A percentile compares a stretch with the other conserved stretches of the same genome.
phyloP scores from a whole-genome alignment of 2,888 invertebrate species.

The Molorchus minor region DNA sequence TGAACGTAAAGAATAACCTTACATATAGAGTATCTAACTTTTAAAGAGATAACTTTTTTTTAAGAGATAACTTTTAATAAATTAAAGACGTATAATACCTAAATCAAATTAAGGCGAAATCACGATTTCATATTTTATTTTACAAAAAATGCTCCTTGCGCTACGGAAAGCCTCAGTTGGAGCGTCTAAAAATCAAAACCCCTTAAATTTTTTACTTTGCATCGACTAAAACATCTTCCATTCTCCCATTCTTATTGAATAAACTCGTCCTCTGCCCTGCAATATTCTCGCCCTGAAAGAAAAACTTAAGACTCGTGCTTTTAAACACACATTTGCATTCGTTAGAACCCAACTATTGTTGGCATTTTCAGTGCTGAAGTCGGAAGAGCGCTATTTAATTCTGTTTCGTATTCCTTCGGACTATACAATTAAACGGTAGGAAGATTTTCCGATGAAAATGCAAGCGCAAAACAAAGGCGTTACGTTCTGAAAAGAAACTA shows the following conservation, averaged over 20 bases:
- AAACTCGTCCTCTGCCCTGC: not conserved
- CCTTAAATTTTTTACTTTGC: not conserved
- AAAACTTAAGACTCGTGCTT: not conserved
- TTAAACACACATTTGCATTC: constrained; percentile 20
- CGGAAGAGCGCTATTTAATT: constrained; percentile 9
- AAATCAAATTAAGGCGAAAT: too few relatives aligned
- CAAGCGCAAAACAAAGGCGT: not conserved
- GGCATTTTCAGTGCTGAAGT: constrained; percentile 8
- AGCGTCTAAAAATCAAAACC: not conserved
- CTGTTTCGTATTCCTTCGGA: constrained; percentile 11
- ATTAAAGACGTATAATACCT: too few relatives aligned
- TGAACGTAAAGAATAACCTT: not conserved
- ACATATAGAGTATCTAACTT: not conserved
- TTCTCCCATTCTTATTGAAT: not conserved
- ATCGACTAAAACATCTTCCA: not conserved
- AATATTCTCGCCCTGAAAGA: constrained; percentile 4
- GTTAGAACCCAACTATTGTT: constrained; percentile 7
- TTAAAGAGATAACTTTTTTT: not conserved
- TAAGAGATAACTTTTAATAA: too few relatives aligned
- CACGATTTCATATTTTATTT: too few relatives aligned
- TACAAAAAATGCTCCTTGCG: too few relatives aligned
- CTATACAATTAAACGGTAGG: not conserved
- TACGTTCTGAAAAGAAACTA: not conserved
- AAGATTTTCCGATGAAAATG: not conserved
- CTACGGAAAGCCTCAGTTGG: too few relatives aligned